Percentiles rank a stretch among this genome's conserved stretches.
Evolutionary conservation across 2,113 vertebrate genomes (phyloP).

Genomic region (Chitala chitala): DNA sequence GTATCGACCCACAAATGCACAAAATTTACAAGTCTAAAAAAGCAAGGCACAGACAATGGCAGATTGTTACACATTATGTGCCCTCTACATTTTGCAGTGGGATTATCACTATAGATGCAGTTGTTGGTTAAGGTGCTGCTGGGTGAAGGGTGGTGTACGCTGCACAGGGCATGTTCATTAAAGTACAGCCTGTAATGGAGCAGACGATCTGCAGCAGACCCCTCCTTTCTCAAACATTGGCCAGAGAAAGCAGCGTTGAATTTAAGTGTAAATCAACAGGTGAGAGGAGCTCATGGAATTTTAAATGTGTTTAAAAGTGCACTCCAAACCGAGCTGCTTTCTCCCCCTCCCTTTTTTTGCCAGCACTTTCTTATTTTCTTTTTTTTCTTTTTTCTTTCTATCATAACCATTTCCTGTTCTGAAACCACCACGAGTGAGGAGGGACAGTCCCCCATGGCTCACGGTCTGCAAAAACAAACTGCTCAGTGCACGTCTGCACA

Average conservation of each 20-base stretch:
- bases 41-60: too few species aligned
- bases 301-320: slow-evolving; percentile 7
- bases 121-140: too few species aligned
- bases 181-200: too few species aligned
- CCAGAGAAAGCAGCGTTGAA: background rate
- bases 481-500: background rate
- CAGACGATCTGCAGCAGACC: background rate
- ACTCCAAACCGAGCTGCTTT: background rate
- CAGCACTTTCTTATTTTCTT: slow-evolving; percentile 29
- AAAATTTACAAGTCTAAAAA: too few species aligned
- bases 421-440: slow-evolving; percentile 52
- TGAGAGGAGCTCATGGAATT: slow-evolving; percentile 22
- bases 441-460: slow-evolving; percentile 52
- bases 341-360: slow-evolving; percentile 24
- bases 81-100: too few species aligned
- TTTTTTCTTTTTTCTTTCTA: slow-evolving; percentile 37
- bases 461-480: slow-evolving; percentile 7
- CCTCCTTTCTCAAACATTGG: too few species aligned
- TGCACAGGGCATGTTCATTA: too few species aligned
- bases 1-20: too few species aligned
- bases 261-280: background rate
- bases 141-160: too few species aligned
- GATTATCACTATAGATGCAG: too few species aligned
- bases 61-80: too few species aligned
- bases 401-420: slow-evolving; percentile 61